Evolutionary conservation across 2,888 invertebrate genomes (phyloP), one percentile per base, ranked within the genome.

Genomic region (Torymus tubicola): DNA sequence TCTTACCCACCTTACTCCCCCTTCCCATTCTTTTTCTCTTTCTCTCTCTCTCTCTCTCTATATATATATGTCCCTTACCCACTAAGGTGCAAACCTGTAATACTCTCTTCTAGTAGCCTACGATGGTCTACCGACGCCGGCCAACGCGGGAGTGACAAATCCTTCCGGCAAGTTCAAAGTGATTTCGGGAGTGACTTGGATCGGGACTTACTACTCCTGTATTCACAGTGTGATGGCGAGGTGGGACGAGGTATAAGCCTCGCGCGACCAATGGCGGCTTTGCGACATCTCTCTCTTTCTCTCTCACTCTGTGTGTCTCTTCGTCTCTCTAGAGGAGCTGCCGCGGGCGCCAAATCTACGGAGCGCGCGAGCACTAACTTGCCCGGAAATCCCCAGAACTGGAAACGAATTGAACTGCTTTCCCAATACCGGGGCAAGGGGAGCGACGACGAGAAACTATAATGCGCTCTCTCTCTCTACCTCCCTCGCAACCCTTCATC

Each of bases 361-460:
- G 12, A 21, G 57, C 3, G 67, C 57, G 72, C 65, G 71, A 42
- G 58, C 57, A 55, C 65, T 73, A 79, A 73, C 73, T 73, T 64
- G 16, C 18, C 42, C 58, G 55, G 67, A 68, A 73, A 79, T 79
- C 68, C 63, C 52, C 63, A 50, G 16, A 70, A 77, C 61, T 55
- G 60, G 24, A 73, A 79, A 79, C 73, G 73, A 73, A 79, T 79
- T 52, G 72, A 79, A 73, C 72, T 79, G 61, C 63, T 73, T 73
- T 73, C 16, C 61, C 72, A 64, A 73, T 73, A 79, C 61, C 24
- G 4, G 31, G 31, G 31, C 2, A 3, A 8, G 3, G 31, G 31
- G 8, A 31, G 31, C 31, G 31, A 31, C 31, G 31, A 31, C 31
- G 55, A 42, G 18, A 18, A 70, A 60, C 60, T 60, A 53, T 61